A percentile compares a stretch with the other conserved stretches of the same genome.
phyloP scores from a whole-genome alignment of 2,888 invertebrate species.

The Machimus atricapillus region DNA sequence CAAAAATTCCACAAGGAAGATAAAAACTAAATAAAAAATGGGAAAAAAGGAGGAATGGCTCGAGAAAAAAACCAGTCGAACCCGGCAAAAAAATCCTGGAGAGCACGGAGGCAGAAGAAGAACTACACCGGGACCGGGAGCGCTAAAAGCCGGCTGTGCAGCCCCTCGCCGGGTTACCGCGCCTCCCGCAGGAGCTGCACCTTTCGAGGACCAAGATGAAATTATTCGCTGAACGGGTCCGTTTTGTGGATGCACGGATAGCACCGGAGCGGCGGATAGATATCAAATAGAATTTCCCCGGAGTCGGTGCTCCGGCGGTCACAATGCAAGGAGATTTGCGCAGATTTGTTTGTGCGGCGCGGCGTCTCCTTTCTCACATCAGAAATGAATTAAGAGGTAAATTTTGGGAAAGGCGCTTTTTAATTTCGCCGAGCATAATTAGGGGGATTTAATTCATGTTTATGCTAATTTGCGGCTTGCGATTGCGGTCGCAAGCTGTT shows the following conservation, averaged over 20 bases:
- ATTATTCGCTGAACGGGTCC: neutral
- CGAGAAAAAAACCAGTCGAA: neutral
- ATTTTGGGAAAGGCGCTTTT: neutral
- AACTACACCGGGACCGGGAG: neutral
- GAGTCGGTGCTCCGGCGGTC: neutral
- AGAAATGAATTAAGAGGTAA: neutral
- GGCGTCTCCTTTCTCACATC: neutral
- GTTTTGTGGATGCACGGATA: conserved; percentile 6
- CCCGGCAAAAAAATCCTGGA: neutral
- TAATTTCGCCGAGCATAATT: neutral
- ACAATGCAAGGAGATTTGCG: neutral
- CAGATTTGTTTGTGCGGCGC: neutral
- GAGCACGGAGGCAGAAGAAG: neutral
- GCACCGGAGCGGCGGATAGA: neutral
- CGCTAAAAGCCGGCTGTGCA: neutral
- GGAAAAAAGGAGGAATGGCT: neutral
- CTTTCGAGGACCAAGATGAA: neutral
- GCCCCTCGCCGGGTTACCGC: neutral
- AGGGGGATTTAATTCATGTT: neutral
- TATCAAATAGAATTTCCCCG: neutral
- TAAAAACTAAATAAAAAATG: neutral
- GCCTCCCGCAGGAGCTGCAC: neutral
- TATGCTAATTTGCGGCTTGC: neutral
- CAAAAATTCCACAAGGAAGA: neutral
- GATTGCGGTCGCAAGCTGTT: neutral